Evolutionary conservation across 2,113 vertebrate genomes (phyloP).

Genomic region (Phocoena phocoena): DNA sequence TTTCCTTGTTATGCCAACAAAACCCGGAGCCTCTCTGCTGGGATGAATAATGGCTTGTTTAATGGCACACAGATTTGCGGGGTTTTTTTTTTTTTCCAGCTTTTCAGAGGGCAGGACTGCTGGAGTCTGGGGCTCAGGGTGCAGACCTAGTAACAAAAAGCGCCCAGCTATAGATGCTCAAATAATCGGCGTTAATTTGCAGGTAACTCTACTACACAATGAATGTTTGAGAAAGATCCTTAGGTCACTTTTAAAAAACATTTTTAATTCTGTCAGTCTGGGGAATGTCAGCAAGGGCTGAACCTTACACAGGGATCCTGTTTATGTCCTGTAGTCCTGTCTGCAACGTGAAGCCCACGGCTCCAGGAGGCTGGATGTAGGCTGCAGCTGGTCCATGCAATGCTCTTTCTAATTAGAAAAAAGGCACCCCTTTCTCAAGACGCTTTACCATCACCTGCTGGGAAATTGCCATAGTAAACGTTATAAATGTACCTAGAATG

Average conservation of each 20-base stretch:
- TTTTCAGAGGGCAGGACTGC: neutral
- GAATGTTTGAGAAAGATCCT: neutral
- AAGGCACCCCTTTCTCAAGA: neutral
- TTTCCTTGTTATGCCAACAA: conserved; percentile 51
- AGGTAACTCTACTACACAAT: neutral
- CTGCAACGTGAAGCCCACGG: neutral
- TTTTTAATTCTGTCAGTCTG: neutral
- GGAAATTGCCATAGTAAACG: neutral
- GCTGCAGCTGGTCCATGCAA: neutral
- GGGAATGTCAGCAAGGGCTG: neutral
- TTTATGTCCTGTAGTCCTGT: neutral
- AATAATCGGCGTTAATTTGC: conserved; percentile 21
- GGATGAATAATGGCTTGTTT: conserved; percentile 34
- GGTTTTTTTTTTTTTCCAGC: neutral
- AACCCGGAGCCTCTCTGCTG: neutral
- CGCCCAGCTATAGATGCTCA: neutral
- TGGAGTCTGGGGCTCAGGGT: neutral
- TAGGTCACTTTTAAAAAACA: neutral
- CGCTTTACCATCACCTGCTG: neutral
- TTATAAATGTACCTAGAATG: too few relatives aligned
- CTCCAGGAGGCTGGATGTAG: neutral
- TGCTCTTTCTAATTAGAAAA: neutral
- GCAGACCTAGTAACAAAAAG: neutral
- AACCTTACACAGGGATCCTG: neutral
- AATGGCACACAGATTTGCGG: neutral